Percentiles rank a stretch among this genome's conserved stretches.
Evolutionary conservation across 2,888 invertebrate species (phyloP).

Genomic region (Deladenus siricidicola): DNA sequence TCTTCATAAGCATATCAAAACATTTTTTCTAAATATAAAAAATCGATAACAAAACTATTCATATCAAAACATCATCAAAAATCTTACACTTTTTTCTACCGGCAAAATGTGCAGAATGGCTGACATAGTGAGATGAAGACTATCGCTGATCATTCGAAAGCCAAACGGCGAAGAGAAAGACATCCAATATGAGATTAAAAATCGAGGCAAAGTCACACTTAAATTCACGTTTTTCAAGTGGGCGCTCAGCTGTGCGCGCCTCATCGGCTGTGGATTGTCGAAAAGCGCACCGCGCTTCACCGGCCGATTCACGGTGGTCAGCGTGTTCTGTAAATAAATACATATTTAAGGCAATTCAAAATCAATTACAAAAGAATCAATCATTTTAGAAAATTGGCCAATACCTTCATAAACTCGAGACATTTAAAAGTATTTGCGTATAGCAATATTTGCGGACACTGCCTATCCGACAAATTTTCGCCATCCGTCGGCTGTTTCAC

Average conservation of each 20-base stretch:
- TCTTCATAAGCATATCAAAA: neutral
- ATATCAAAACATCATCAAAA: neutral
- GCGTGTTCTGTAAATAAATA: constrained; percentile 55
- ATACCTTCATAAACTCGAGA: constrained; percentile 64
- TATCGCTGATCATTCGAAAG: constrained; percentile 42
- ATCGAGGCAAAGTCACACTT: constrained; percentile 74
- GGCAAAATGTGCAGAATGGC: constrained; percentile 21
- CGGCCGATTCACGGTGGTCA: constrained; percentile 82
- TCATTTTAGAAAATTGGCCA: constrained; percentile 54
- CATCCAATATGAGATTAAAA: constrained; percentile 83
- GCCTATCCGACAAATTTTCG: constrained; percentile 12
- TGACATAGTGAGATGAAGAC: constrained; percentile 33
- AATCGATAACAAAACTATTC: neutral
- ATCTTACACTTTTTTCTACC: constrained; percentile 1
- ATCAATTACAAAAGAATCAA: constrained; percentile 58
- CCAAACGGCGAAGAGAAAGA: constrained; percentile 75
- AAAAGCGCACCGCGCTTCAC: constrained; percentile 84
- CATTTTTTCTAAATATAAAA: neutral
- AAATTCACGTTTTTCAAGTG: constrained; percentile 73
- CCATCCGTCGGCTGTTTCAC: constrained; percentile 60
- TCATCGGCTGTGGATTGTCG: constrained; percentile 58
- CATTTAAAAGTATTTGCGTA: constrained; percentile 53
- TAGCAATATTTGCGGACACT: constrained; percentile 42
- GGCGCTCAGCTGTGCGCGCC: constrained; percentile 68
- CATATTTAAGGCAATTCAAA: neutral